phyloP scores from a whole-genome alignment of 2,113 vertebrate genomes.

The Melanocharis versteri region DNA sequence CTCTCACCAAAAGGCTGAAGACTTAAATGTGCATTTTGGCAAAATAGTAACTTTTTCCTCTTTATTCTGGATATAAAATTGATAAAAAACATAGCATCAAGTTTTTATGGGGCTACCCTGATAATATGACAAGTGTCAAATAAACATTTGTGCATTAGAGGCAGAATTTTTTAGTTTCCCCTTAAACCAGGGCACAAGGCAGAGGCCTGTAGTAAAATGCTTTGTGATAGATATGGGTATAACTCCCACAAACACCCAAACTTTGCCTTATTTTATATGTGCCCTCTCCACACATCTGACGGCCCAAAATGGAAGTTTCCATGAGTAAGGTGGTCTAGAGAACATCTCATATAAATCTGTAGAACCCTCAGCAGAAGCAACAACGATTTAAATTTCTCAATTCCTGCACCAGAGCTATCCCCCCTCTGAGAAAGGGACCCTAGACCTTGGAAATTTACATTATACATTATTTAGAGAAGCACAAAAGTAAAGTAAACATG shows the following conservation, averaged over 20 bases:
- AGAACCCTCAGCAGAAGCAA: background rate
- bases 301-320: background rate
- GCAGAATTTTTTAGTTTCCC: background rate
- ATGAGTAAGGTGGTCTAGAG: background rate
- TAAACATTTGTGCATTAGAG: background rate
- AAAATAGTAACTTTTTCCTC: background rate
- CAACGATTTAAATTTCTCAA: background rate
- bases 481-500: background rate
- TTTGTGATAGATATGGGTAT: background rate
- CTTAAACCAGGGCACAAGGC: background rate
- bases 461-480: background rate
- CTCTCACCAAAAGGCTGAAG: background rate
- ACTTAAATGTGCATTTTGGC: background rate
- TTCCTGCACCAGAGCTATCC: background rate
- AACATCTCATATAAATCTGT: background rate
- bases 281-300: background rate
- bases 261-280: background rate
- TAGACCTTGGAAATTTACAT: background rate
- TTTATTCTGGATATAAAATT: background rate
- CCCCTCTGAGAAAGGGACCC: background rate
- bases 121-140: background rate
- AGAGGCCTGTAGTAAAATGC: rapidly evolving
- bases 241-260: background rate
- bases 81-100: background rate
- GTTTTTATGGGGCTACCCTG: background rate